phyloP scores from a whole-genome alignment of 2,797 vertebrate species.

The Ambastaia sidthimunki region DNA sequence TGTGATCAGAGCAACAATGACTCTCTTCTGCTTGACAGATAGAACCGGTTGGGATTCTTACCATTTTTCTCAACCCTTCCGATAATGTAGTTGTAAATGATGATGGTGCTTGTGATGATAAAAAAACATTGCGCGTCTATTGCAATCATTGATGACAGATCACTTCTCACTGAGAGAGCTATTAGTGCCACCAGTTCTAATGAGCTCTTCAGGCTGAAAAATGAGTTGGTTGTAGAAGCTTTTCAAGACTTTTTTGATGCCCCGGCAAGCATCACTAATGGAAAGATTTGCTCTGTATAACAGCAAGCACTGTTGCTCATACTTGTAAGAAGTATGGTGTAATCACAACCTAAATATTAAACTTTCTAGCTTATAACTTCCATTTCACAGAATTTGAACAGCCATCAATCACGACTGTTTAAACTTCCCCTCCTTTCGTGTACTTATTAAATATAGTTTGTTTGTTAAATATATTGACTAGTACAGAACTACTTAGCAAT shows the following conservation, averaged over 20 bases:
- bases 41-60: constrained; percentile 27
- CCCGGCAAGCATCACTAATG: neutral
- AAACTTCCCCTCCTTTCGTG: no score
- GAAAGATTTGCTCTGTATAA: neutral
- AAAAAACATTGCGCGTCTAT: constrained; percentile 27
- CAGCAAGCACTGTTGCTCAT: neutral
- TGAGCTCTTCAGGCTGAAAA: constrained; percentile 25
- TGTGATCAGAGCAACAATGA: constrained; percentile 56
- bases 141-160: constrained; percentile 30
- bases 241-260: neutral
- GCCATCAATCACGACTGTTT: no score
- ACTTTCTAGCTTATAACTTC: neutral
- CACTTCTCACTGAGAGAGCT: neutral
- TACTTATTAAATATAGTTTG: no score
- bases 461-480: no score
- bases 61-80: constrained; percentile 26
- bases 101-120: constrained; percentile 29
- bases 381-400: no score
- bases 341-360: neutral
- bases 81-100: constrained; percentile 3
- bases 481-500: no score
- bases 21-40: constrained; percentile 46
- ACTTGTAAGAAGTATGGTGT: neutral
- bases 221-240: constrained; percentile 12
- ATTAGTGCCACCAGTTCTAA: constrained; percentile 28